phyloP scores from a whole-genome alignment of 2,888 invertebrate genomes.

The Drosophila peninsularis region DNA sequence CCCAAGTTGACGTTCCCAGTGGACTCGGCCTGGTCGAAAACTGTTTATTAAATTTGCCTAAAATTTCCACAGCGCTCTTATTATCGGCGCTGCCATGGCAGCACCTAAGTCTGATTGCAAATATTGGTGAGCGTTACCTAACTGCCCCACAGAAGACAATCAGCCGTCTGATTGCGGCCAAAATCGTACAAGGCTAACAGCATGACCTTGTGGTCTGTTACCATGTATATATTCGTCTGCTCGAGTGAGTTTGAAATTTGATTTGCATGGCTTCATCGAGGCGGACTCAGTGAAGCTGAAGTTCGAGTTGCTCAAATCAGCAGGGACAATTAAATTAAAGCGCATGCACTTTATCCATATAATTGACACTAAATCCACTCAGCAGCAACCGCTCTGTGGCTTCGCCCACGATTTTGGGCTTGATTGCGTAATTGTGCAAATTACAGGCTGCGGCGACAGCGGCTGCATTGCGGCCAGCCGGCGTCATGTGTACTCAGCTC shows the following conservation, averaged over 20 bases:
- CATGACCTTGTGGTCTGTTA: constrained; percentile 9
- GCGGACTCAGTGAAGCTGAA: neutral
- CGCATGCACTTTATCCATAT: neutral
- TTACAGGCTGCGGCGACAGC: constrained; percentile 24
- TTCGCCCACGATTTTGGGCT: neutral
- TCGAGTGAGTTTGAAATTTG: constrained; percentile 11
- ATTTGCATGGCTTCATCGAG: constrained; percentile 21
- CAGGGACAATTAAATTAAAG: neutral
- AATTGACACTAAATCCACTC: neutral
- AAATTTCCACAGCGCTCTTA: constrained; percentile 31
- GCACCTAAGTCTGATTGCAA: constrained; percentile 15
- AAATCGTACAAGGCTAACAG: constrained; percentile 22
- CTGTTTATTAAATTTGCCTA: constrained; percentile 45
- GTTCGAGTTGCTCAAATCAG: neutral
- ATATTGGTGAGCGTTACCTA: neutral
- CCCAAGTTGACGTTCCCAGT: constrained; percentile 3
- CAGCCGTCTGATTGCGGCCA: constrained; percentile 30
- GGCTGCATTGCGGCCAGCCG: constrained; percentile 43
- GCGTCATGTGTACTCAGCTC: constrained; percentile 2
- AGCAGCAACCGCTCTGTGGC: neutral
- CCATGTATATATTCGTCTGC: constrained; percentile 11
- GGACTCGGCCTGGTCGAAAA: constrained; percentile 13
- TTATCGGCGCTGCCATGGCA: constrained; percentile 19
- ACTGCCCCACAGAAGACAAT: constrained; percentile 21
- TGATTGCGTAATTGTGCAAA: constrained; percentile 38